phyloP scores from a whole-genome alignment of 2,113 vertebrate species.

The Phalacrocorax aristotelis region DNA sequence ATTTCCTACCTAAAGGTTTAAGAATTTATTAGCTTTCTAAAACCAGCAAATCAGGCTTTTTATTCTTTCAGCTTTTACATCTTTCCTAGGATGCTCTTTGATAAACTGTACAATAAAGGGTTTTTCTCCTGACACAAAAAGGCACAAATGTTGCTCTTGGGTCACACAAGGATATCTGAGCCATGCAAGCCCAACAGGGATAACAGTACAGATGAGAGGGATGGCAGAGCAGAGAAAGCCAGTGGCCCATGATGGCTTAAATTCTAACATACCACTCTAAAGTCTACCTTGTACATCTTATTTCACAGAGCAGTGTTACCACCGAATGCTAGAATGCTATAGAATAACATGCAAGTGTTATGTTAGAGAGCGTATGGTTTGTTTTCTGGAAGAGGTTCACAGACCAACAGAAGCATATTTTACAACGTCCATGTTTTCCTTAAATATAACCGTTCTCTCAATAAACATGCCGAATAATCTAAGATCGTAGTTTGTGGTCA shows the following conservation, averaged over 20 bases:
- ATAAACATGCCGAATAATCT: background rate
- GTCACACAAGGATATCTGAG: background rate
- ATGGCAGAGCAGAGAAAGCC: background rate
- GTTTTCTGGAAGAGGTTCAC: background rate
- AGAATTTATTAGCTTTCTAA: background rate
- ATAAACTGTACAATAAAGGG: background rate
- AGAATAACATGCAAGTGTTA: rapidly evolving
- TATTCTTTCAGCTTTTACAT: background rate
- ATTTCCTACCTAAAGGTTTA: background rate
- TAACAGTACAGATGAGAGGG: background rate
- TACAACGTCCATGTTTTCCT: too few species aligned
- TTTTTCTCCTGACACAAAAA: background rate
- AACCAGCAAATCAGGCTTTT: background rate
- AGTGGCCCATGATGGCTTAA: background rate
- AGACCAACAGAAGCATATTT: too few species aligned
- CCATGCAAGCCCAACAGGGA: background rate
- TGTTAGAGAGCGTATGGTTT: background rate
- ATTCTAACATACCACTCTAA: background rate
- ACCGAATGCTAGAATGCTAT: background rate
- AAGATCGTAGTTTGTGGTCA: background rate
- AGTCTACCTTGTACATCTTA: background rate
- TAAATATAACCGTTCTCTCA: background rate
- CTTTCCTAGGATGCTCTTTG: background rate
- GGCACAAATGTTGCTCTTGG: background rate
- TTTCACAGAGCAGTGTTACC: background rate